Evolutionary conservation across 2,888 invertebrate genomes (phyloP), one percentile per base, ranked within the genome.

Genomic region (Acrobasis repandana): DNA sequence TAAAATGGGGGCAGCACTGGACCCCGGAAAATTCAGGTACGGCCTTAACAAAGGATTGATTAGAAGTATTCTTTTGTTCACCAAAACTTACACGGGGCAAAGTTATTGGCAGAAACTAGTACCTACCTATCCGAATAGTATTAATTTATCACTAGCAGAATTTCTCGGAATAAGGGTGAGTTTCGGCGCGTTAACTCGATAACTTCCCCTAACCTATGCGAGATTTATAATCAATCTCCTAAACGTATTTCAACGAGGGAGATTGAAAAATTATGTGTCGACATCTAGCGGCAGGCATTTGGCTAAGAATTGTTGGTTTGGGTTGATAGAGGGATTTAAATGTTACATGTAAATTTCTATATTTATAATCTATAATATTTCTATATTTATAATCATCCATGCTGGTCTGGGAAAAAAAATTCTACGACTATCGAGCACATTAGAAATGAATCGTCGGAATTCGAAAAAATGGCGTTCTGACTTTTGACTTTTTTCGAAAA

Each of bases 181-280:
- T 68, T 73, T 63, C 69, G 76, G 79, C 73, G 79, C 80, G 81
- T 75, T 86, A 87, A 86, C 86, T 84, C 80, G 81, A 87, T 87
- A 82, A 82, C 77, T 71, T 77, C 76, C 85, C 87, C 86, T 82
- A 71, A 73, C 73, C 70, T 65, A 69, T 66, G 70, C 76, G 80
- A 87, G 89, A 91, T 91, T 90, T 90, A 90, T 90, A 89, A 91
- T 90, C 90, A 86, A 89, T 88, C 90, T 85, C 83, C 83, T 86
- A 83, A 88, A 86, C 85, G 82, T 80, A 79, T 77, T 79, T 80
- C 79, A 81, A 80, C 77, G 71, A 79, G 60, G 77, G 77, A 79
- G 81, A 80, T 82, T 82, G 82, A 82, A 82, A 82, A 82, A 82
- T 82, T 81, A 82, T 82, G 81, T 80, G 80, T 67, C 77, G 79